These are phyloP conservation scores for Nycticryphes semicollaris DNA, from an alignment of 2,113 vertebrate genomes.

Conservation along the genomic window DNA sequence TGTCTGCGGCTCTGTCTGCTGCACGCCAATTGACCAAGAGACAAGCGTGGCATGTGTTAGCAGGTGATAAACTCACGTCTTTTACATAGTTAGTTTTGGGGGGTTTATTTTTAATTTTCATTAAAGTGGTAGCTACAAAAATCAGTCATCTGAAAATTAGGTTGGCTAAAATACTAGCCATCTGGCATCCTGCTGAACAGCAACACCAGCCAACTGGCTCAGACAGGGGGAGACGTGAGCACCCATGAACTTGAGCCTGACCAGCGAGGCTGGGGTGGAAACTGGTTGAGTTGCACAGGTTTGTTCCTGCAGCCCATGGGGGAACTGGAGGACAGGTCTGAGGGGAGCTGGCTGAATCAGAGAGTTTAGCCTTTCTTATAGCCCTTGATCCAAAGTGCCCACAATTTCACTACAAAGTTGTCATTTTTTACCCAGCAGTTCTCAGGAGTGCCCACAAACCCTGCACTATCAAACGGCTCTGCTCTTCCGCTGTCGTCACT, in stretches of 20 bases:
- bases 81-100: not conserved
- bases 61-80: not conserved
- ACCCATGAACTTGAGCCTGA: not conserved
- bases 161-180: not conserved
- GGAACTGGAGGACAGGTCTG: not conserved
- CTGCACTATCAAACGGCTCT: not conserved
- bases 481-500: not conserved
- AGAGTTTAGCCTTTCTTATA: not conserved
- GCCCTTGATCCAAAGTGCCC: not conserved
- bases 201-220: not conserved
- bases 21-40: not conserved
- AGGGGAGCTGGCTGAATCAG: not conserved
- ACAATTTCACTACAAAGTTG: not conserved
- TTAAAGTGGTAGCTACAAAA: slow-evolving; percentile 18
- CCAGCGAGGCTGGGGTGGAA: not conserved
- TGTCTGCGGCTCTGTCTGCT: not conserved
- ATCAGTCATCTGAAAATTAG: not conserved
- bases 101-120: not conserved
- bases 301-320: not conserved
- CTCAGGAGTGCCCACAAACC: not conserved
- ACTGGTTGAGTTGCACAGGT: not conserved
- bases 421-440: not conserved
- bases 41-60: not conserved
- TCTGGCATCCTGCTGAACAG: slow-evolving; percentile 24
- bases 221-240: not conserved